Evolutionary conservation across 2,113 vertebrate species (phyloP), one percentile per base, ranked within the genome.

Genomic region (Tautogolabrus adspersus): DNA sequence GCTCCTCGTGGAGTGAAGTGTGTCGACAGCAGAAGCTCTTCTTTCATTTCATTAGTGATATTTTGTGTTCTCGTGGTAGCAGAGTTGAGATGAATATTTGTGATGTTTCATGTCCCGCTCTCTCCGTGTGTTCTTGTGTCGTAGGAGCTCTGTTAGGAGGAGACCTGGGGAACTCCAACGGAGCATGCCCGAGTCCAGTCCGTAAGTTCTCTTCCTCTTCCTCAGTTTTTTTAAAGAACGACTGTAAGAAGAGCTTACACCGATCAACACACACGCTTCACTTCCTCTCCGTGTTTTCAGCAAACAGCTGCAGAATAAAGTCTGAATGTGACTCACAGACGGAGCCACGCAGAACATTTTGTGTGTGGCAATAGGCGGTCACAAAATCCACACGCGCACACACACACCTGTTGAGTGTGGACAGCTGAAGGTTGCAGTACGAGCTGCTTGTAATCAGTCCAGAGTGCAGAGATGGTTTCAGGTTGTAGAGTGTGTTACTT

Each of bases 131-230:
- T 61, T 61, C 26, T 72, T 12, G 6, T 58, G 6, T 66, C 0
- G 0, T 68, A 98, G 97, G 97, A 72, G 97, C 97, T 3, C 95
- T 99, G 93, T 89, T 99, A 0, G 97, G 96, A 1, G 97, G 97
- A 77, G 97, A 99, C 79, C 86, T 98, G 83, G 96, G 93, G 87
- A 98, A 93, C 89, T 96, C 96, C 0, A 99, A 99, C 0, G 97
- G 97, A 89, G 96, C 95, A 51, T 98, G 97, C 64, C 97, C 97
- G 0, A 99, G 97, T 87, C 97, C 97, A 5, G 96, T 99, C 19
- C 96, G 97, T 99, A 86, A 99, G 97, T 96, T 15, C 11, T 13
- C 49, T 59, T 11, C 19, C 6, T 18, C 10, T 40, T 40, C 38
- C 38, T 40, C 38, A n/a, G n/a, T n/a, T n/a, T n/a, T n/a, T n/a